A percentile compares a stretch with the other conserved stretches of the same genome.
These are phyloP conservation scores for Teleiodes luculella DNA, from an alignment of 2,888 invertebrate species.

Conservation along the genomic window DNA sequence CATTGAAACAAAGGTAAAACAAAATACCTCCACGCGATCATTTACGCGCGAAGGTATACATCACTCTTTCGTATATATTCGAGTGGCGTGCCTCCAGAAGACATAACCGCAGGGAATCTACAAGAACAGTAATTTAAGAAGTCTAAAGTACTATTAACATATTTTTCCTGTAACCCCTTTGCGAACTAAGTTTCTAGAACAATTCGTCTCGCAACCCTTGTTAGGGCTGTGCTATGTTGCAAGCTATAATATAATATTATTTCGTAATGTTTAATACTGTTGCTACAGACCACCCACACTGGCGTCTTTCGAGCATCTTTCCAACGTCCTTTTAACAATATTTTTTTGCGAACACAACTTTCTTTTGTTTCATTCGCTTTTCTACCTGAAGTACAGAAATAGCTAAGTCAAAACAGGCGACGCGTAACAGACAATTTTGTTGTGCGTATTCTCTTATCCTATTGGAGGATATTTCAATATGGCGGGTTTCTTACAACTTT, in stretches of 20 bases:
- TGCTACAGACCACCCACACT: no score
- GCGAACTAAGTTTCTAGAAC: slow-evolving; percentile 32
- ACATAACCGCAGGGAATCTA: slow-evolving; percentile 25
- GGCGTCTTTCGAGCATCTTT: no score
- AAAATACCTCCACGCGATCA: neutral
- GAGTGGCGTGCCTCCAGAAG: slow-evolving; percentile 22
- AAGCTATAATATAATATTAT: neutral
- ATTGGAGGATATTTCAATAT: neutral
- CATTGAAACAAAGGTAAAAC: neutral
- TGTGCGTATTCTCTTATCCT: neutral
- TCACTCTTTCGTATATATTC: neutral
- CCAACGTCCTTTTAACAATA: no score
- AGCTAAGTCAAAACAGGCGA: no score
- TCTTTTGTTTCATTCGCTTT: no score
- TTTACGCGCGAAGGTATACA: neutral
- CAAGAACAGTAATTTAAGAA: slow-evolving; percentile 41
- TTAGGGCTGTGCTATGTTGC: neutral
- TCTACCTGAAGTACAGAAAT: no score
- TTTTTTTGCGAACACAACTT: no score
- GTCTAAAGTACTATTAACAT: slow-evolving; percentile 40
- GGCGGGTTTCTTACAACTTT: no score
- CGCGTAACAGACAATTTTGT: no score
- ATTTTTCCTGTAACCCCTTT: slow-evolving; percentile 34
- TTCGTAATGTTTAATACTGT: no score
- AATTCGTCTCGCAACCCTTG: slow-evolving; percentile 36